Evolutionary conservation across 2,113 vertebrate genomes (phyloP), one percentile per base, ranked within the genome.

Genomic region (Lasiurus borealis): DNA sequence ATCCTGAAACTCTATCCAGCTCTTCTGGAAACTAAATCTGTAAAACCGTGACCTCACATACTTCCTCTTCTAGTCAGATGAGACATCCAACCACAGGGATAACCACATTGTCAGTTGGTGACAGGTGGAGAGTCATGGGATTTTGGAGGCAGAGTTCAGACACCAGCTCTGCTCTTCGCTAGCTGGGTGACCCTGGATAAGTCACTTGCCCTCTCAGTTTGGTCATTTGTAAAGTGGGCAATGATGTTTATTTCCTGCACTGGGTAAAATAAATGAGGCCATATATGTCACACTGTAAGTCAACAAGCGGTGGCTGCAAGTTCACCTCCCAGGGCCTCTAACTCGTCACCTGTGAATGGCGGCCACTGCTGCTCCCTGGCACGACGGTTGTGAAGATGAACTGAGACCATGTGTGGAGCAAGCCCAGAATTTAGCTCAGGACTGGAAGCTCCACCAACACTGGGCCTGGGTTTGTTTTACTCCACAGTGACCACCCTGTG

Each of bases 381-480:
- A 44, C 23, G 66, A 80, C 48, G 9, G n/a, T 19, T 5, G 27
- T 16, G 46, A 54, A 36, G 78, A 40, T 4, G 25, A 57, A 31
- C 40, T 16, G 54, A 72, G 54, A 27, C 75, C 3, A 12, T 3
- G 2, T 40, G 0, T 5, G 50, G 11, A n/a, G 27, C 36, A 36
- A 66, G 21, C n/a, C 21, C 34, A 44, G 57, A 31, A 40, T 7
- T 12, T 8, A 64, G 15, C 52, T 71, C 34, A 6, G 10, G 19
- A 29, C 46, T 0, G 0, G 19, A 8, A 27, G 68, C 27, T 54
- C 86, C 31, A 0, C 0, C 4, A 21, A 57, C 1, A 3, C 13
- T 48, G 68, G 52, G 64, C 40, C 36, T 27, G 5, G 46, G 81
- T 15, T 7, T 50, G 66, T 68, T 76, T 77, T 8, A 50, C 7